Conservation (phyloP, 2,797 vertebrate species). For the Karalla daura region DNA sequence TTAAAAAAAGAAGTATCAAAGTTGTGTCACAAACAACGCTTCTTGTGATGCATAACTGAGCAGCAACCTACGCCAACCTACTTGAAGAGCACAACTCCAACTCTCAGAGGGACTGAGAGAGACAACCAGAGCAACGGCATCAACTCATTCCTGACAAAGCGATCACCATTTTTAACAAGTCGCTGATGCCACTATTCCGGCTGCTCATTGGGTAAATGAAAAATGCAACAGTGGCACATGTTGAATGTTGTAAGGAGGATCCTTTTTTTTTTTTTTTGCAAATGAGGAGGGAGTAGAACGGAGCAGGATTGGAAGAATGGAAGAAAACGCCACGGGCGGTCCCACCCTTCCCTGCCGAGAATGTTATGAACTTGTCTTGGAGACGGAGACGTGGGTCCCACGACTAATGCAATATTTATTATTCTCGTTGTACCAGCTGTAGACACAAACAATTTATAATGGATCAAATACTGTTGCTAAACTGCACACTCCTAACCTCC, state of each 20-base stretch:
- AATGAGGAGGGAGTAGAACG: conserved; percentile 59
- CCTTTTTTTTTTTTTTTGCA: conserved; percentile 49
- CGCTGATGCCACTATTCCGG: conserved; percentile 60
- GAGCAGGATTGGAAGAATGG: conserved; percentile 59
- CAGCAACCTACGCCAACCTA: not conserved
- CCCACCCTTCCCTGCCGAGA: conserved; percentile 75
- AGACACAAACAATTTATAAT: conserved; percentile 82
- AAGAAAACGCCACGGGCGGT: conserved; percentile 75
- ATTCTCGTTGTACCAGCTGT: conserved; percentile 70
- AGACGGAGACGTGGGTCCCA: conserved; percentile 72
- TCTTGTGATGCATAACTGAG: conserved; percentile 3
- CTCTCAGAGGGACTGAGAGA: conserved; percentile 38
- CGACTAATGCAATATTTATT: conserved; percentile 82
- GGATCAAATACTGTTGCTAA: conserved; percentile 81
- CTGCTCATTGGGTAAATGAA: conserved; percentile 61
- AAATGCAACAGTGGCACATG: conserved; percentile 61
- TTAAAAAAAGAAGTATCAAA: no score
- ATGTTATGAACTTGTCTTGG: conserved; percentile 81
- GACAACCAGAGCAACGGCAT: conserved; percentile 35
- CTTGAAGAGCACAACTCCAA: not conserved
- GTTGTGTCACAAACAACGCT: no score
- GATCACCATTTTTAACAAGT: conserved; percentile 66
- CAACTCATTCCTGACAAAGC: conserved; percentile 68
- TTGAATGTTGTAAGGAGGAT: conserved; percentile 44
- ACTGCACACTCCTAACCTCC: conserved; percentile 67